These are phyloP conservation scores for Pseudoatta argentina DNA, from an alignment of 1,140 invertebrate species.

Conservation along the genomic window DNA sequence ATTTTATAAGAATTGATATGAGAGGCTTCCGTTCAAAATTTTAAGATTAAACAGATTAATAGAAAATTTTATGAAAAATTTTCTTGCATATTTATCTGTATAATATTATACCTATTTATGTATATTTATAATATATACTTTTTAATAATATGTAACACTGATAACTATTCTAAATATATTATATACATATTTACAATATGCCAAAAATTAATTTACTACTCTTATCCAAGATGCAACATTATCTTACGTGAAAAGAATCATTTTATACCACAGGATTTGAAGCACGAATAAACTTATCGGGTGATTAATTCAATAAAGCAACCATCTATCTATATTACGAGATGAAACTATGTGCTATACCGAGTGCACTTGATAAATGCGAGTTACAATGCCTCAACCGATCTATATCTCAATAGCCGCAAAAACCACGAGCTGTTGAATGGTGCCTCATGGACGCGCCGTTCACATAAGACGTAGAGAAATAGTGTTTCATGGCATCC, in stretches of 20 bases:
- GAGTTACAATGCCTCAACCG: slow-evolving; percentile 54
- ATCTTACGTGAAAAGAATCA: neutral
- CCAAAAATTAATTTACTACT: neutral
- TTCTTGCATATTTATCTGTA: neutral
- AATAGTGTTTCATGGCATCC: slow-evolving; percentile 66
- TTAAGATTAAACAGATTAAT: neutral
- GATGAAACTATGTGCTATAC: slow-evolving; percentile 23
- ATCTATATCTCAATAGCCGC: slow-evolving; percentile 60
- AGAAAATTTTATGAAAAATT: neutral
- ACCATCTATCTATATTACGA: neutral
- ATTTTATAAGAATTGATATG: neutral
- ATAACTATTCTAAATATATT: neutral
- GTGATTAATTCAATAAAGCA: slow-evolving; percentile 43
- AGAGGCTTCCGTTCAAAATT: neutral
- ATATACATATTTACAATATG: neutral
- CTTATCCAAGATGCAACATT: no score
- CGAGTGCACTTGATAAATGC: slow-evolving; percentile 40
- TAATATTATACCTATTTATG: neutral
- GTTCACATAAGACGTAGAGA: slow-evolving; percentile 59
- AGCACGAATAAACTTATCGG: neutral
- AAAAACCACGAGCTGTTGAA: slow-evolving; percentile 49
- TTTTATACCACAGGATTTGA: neutral
- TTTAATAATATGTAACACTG: neutral
- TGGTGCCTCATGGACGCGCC: slow-evolving; percentile 53
- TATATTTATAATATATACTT: slow-evolving; percentile 11